Evolutionary conservation across 1,140 invertebrate species (phyloP).

Genomic region (Drosophila repletoides): DNA sequence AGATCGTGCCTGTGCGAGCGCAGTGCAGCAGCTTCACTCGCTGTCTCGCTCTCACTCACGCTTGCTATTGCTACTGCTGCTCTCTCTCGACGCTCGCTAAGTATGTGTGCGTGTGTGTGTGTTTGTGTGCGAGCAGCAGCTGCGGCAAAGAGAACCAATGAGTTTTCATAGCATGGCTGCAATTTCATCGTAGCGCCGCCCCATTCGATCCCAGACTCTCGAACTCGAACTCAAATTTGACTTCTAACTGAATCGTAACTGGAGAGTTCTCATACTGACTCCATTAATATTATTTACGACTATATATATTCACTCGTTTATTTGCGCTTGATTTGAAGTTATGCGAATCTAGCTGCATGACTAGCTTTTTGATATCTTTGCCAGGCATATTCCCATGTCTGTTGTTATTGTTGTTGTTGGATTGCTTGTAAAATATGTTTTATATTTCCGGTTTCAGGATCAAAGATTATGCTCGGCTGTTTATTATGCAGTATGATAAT

Average conservation of each 20-base stretch:
- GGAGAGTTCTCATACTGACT: constrained; percentile 29
- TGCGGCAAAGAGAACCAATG: constrained; percentile 44
- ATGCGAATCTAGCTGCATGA: constrained; percentile 35
- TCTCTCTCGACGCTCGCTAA: constrained; percentile 2
- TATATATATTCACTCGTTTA: constrained; percentile 53
- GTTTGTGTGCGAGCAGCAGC: constrained; percentile 41
- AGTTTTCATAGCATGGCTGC: constrained; percentile 62
- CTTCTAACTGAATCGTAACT: constrained; percentile 28
- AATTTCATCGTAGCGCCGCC: constrained; percentile 64
- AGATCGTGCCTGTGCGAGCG: constrained; percentile 9
- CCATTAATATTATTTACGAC: constrained; percentile 31
- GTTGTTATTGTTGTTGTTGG: constrained; percentile 1
- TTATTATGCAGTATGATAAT: neutral
- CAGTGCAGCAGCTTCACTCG: neutral
- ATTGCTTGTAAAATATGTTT: neutral
- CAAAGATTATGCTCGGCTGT: neutral
- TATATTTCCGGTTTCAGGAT: constrained; percentile 22
- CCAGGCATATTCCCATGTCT: constrained; percentile 23
- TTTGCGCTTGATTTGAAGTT: constrained; percentile 65
- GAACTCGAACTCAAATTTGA: neutral
- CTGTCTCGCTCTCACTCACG: neutral
- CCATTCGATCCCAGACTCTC: constrained; percentile 2
- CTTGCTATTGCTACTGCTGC: neutral
- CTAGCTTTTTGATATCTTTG: constrained; percentile 6
- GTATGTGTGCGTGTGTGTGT: neutral